Evolutionary conservation across 2,888 invertebrate species (phyloP).

Genomic region (Hirtodrosophila histrioides): DNA sequence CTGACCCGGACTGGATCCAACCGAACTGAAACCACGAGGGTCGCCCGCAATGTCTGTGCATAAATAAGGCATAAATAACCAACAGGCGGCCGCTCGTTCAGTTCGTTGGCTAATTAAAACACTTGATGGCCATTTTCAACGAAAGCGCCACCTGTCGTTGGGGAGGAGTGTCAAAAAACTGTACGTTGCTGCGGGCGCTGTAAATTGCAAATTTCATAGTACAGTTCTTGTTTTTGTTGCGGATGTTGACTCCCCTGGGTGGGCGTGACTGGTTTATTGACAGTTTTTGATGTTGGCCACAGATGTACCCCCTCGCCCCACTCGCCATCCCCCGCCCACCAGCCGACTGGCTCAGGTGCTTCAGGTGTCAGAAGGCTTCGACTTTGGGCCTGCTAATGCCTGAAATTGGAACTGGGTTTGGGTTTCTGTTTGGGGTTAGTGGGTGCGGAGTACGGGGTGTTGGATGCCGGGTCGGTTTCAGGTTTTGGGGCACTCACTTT

Average conservation of each 20-base stretch:
- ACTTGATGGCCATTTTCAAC: constrained; percentile 65
- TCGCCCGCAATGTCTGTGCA: constrained; percentile 69
- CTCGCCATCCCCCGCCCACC: too few species aligned
- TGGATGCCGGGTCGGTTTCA: neutral
- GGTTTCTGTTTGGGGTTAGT: neutral
- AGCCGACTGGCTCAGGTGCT: too few species aligned
- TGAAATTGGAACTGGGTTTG: neutral
- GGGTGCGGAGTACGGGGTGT: neutral
- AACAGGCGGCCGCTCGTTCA: constrained; percentile 52
- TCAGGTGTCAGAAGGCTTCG: too few species aligned
- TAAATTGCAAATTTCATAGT: constrained; percentile 66
- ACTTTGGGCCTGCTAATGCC: too few species aligned
- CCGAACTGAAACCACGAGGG: constrained; percentile 12
- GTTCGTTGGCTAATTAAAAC: constrained; percentile 69
- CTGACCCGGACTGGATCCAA: too few species aligned
- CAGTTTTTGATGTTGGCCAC: too few species aligned
- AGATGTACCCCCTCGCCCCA: too few species aligned
- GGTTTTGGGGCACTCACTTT: neutral
- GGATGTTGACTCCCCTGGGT: neutral
- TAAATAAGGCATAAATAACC: constrained; percentile 78
- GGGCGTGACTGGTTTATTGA: constrained; percentile 46
- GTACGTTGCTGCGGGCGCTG: constrained; percentile 15
- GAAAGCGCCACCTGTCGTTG: constrained; percentile 42
- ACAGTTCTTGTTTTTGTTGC: too few species aligned
- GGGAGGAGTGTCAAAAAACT: constrained; percentile 10